Base-by-base conservation (phyloP, 2,797 vertebrate species). In the Rhinogobio ventralis region DNA sequence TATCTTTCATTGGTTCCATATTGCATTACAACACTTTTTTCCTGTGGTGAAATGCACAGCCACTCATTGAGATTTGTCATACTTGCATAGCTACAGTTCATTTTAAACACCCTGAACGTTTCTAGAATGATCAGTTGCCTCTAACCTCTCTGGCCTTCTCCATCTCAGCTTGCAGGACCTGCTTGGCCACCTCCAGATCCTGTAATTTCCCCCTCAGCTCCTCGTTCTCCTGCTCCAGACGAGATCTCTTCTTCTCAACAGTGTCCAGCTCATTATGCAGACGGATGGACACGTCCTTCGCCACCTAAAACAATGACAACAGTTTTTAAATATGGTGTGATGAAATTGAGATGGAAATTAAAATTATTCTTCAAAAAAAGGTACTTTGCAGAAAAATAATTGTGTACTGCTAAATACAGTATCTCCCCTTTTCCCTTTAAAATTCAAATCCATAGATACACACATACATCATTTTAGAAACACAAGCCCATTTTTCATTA, bases 201-300 rank as follows among this genome's bases (percentile, higher is more conserved):
- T 99, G 97, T 53, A 99, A 94, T 25, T 95, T 93, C 88, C 97
- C 96, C 68, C 96, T 95, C 85, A 99, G 94, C 49, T 97, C 96
- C 92, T 99, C 98, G 0, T 99, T 99, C 94, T 99, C 98, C 86
- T 97, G 96, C 86, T 99, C 98, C 90, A 99, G 94, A 17, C 94
- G 93, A 15, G 92, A 93, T 89, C 97, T 95, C 87, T 98, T 99
- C 94, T 98, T 98, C 91, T 99, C 98, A 86, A 97, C 96, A 0
- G 88, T 92, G 89, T 98, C 98, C 87, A 99, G 94, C 93, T 99
- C 98, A 19, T 96, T 96, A 93, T 99, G 98, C 85, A 99, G 95
- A 80, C 98, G 94, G 88, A 98, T 96, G 0, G 98, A 99, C 79
- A 99, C 97, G 1, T 99, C 98, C 90, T 99, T 99, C 20, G 98